phyloP scores from a whole-genome alignment of 1,140 invertebrate genomes.

The Drosophila melanica region DNA sequence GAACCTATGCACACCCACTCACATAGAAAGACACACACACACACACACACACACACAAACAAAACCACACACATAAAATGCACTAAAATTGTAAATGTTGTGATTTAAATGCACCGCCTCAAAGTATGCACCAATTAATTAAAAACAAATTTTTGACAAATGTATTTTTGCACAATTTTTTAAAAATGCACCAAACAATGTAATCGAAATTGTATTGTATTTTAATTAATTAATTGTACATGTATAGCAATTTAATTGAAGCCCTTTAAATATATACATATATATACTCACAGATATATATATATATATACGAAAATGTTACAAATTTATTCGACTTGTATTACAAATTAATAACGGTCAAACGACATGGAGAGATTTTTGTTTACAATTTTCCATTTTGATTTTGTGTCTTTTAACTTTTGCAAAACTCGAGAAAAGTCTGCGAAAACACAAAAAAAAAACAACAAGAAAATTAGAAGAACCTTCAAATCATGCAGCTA shows the following conservation, averaged over 20 bases:
- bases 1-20: conserved; percentile 20
- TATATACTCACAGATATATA: conserved; percentile 18
- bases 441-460: conserved; percentile 40
- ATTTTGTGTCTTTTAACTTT: conserved; percentile 45
- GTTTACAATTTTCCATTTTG: conserved; percentile 26
- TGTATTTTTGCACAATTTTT: conserved; percentile 81
- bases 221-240: conserved; percentile 50
- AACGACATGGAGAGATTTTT: conserved; percentile 22
- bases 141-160: conserved; percentile 62
- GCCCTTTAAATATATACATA: conserved; percentile 15
- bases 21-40: conserved; percentile 7
- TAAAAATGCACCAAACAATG: conserved; percentile 60
- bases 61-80: conserved; percentile 56
- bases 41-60: conserved; percentile 7
- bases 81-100: conserved; percentile 81
- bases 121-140: conserved; percentile 72
- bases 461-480: conserved; percentile 9
- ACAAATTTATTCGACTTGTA: conserved; percentile 30
- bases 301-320: conserved; percentile 25
- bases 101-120: conserved; percentile 79
- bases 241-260: conserved; percentile 38
- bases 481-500: conserved; percentile 51
- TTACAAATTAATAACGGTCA: conserved; percentile 29
- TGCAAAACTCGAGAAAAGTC: conserved; percentile 52
- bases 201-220: conserved; percentile 49